Evolutionary conservation across 2,113 vertebrate species (phyloP).

Genomic region (Beaufortia kweichowensis): DNA sequence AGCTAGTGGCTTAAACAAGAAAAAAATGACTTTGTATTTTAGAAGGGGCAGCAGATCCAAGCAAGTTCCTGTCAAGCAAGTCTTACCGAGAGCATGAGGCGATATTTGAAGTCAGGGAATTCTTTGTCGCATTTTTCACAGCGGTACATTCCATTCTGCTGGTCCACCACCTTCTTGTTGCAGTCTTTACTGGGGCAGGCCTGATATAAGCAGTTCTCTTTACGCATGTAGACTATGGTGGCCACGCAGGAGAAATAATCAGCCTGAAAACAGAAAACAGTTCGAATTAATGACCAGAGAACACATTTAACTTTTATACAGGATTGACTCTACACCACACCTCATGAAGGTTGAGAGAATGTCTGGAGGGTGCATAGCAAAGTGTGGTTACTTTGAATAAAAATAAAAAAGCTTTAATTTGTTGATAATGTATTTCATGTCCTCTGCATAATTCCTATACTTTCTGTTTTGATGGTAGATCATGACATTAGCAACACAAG

Average conservation of each 20-base stretch:
- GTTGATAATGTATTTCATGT: too few species aligned
- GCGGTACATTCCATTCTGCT: constrained; percentile 92
- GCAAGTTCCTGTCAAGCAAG: too few species aligned
- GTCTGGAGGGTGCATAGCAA: not conserved
- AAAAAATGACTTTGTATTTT: not conserved
- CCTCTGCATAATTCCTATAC: too few species aligned
- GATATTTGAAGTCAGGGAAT: constrained; percentile 96
- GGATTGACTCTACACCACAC: too few species aligned
- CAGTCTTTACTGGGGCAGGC: constrained; percentile 92
- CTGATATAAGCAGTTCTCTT: constrained; percentile 95
- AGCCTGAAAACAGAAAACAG: constrained; percentile 69
- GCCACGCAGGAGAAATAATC: constrained; percentile 92
- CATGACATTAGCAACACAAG: too few species aligned
- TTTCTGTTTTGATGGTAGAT: too few species aligned
- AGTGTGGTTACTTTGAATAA: too few species aligned
- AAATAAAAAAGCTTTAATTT: too few species aligned
- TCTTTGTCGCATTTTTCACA: constrained; percentile 96
- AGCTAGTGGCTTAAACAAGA: not conserved
- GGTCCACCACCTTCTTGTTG: constrained; percentile 97
- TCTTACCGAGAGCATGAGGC: constrained; percentile 94
- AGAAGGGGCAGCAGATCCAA: constrained; percentile 7
- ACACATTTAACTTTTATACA: not conserved
- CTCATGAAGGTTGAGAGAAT: too few species aligned
- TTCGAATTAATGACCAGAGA: constrained; percentile 6
- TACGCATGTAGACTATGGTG: constrained; percentile 89